Evolutionary conservation across 2,888 invertebrate genomes (phyloP).

Genomic region (Pristionchus mayeri): DNA sequence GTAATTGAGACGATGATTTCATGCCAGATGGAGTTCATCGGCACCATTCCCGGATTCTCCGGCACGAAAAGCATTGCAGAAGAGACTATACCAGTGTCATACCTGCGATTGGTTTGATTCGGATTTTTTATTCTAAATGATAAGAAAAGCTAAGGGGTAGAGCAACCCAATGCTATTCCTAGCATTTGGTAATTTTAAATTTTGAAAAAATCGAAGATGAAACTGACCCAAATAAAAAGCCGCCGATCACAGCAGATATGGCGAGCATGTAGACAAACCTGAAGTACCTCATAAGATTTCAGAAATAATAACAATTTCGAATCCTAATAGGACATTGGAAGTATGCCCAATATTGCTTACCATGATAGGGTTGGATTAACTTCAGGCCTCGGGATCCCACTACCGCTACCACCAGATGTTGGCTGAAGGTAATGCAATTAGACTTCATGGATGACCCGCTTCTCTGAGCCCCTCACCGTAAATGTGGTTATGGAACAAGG

Average conservation of each 20-base stretch:
- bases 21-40: conserved; percentile 67
- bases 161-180: too few species aligned
- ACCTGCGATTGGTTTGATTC: too few species aligned
- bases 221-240: conserved; percentile 46
- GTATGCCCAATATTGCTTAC: too few species aligned
- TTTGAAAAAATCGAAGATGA: not conserved
- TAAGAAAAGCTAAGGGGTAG: too few species aligned
- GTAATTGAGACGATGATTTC: conserved; percentile 71
- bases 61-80: conserved; percentile 75
- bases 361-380: conserved; percentile 27
- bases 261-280: conserved; percentile 64
- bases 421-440: conserved; percentile 4
- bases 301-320: too few species aligned
- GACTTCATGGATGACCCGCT: too few species aligned
- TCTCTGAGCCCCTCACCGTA: too few species aligned
- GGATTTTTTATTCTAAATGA: too few species aligned
- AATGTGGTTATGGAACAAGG: too few species aligned
- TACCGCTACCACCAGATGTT: not conserved
- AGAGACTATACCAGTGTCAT: conserved; percentile 81
- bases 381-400: not conserved
- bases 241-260: conserved; percentile 65
- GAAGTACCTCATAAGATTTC: not conserved
- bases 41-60: conserved; percentile 58
- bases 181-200: too few species aligned
- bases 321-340: too few species aligned